Conservation (phyloP, 2,113 vertebrate species). For the Eurypyga helias region DNA sequence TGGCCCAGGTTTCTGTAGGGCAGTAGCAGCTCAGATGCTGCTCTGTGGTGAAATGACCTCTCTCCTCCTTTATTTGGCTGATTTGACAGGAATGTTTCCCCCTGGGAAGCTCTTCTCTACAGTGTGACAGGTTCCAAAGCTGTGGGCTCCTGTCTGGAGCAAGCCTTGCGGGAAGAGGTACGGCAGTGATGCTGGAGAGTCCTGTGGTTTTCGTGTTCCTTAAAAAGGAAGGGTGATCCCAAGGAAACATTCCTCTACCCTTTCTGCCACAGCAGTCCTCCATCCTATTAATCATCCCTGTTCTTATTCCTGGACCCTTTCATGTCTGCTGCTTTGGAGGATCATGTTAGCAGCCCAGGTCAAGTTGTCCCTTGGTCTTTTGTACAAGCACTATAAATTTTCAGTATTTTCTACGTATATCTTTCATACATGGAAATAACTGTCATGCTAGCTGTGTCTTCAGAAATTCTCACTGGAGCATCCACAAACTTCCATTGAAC, state of each 20-base stretch:
- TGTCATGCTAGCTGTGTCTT: neutral
- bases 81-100: neutral
- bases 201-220: neutral
- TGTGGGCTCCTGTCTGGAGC: too few relatives aligned
- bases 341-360: neutral
- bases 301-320: neutral
- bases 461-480: neutral
- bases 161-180: too few relatives aligned
- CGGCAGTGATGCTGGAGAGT: rapidly evolving
- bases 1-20: rapidly evolving
- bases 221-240: neutral
- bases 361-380: neutral
- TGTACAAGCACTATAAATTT: neutral
- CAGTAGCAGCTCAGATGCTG: too few relatives aligned
- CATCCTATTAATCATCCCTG: neutral
- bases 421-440: neutral
- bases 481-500: too few relatives aligned
- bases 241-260: neutral
- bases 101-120: neutral
- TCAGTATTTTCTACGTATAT: rapidly evolving
- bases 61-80: neutral
- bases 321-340: neutral
- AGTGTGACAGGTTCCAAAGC: too few relatives aligned
- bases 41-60: neutral
- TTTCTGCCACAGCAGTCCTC: neutral